Evolutionary conservation across 2,888 invertebrate genomes (phyloP).

Genomic region (Sphaerophoria taeniata): DNA sequence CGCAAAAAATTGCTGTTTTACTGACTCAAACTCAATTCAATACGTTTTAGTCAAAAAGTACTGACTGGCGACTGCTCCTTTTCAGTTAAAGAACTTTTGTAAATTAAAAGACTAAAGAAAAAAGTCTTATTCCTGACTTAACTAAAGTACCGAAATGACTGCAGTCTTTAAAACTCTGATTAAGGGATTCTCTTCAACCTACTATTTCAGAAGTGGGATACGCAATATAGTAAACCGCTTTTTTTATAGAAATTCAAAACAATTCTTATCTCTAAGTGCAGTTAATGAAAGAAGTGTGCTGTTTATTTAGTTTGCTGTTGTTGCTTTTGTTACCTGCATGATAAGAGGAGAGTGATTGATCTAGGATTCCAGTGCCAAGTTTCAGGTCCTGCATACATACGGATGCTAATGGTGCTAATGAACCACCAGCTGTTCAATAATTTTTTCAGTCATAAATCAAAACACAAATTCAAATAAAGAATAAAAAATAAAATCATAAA

Average conservation of each 20-base stretch:
- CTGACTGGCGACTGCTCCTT: too few species aligned
- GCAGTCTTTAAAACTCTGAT: too few species aligned
- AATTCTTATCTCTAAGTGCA: conserved; percentile 38
- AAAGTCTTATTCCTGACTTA: too few species aligned
- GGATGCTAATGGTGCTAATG: conserved; percentile 88
- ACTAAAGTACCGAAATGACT: too few species aligned
- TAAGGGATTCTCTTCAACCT: too few species aligned
- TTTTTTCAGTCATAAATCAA: not conserved
- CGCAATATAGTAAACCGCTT: too few species aligned
- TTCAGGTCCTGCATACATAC: conserved; percentile 91
- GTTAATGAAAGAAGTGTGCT: not conserved
- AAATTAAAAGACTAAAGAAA: too few species aligned
- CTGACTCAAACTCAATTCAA: too few species aligned
- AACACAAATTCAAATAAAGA: conserved; percentile 33
- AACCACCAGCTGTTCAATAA: conserved; percentile 84
- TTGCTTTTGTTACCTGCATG: conserved; percentile 86
- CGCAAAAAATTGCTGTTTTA: too few species aligned
- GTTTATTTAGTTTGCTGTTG: not conserved
- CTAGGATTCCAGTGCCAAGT: conserved; percentile 86
- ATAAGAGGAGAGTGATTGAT: conserved; percentile 87
- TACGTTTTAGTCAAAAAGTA: too few species aligned
- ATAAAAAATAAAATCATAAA: conserved; percentile 54
- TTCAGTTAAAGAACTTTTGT: too few species aligned
- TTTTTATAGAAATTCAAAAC: not conserved
- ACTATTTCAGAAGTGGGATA: too few species aligned